A percentile compares a stretch with the other conserved stretches of the same genome.
Conservation (phyloP, 2,888 invertebrate genomes). For the Lochmaea capreae region DNA sequence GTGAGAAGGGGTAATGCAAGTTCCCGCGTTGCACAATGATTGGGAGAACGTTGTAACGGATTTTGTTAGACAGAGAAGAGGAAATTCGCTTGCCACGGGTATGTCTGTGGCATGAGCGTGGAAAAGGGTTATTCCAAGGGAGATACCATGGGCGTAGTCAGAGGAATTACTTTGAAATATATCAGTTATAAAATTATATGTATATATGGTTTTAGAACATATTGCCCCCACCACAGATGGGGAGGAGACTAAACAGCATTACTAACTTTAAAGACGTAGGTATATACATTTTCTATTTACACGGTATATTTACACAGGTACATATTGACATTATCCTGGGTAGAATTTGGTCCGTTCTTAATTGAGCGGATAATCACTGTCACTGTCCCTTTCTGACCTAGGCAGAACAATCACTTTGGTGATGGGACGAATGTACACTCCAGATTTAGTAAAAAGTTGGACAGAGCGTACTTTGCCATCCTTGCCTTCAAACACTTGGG, state of each 20-base stretch:
- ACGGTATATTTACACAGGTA: neutral
- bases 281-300: neutral
- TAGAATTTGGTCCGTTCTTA: neutral
- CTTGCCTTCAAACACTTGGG: too few species aligned
- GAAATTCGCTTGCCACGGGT: neutral
- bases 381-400: constrained; percentile 5
- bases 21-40: neutral
- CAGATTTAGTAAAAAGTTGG: constrained; percentile 4
- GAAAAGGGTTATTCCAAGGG: too few species aligned
- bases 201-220: neutral
- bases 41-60: neutral
- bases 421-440: constrained; percentile 22
- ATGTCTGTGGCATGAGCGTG: neutral
- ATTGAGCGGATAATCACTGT: neutral
- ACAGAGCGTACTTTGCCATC: constrained; percentile 25
- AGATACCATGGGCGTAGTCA: too few species aligned
- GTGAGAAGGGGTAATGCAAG: neutral
- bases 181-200: neutral
- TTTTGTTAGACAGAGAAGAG: neutral
- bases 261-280: too few species aligned
- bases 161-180: too few species aligned
- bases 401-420: constrained; percentile 19
- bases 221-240: neutral
- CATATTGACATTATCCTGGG: neutral
- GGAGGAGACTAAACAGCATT: neutral